Conservation (phyloP, 2,797 vertebrate species). For the Scolopax bukidnonensis region DNA sequence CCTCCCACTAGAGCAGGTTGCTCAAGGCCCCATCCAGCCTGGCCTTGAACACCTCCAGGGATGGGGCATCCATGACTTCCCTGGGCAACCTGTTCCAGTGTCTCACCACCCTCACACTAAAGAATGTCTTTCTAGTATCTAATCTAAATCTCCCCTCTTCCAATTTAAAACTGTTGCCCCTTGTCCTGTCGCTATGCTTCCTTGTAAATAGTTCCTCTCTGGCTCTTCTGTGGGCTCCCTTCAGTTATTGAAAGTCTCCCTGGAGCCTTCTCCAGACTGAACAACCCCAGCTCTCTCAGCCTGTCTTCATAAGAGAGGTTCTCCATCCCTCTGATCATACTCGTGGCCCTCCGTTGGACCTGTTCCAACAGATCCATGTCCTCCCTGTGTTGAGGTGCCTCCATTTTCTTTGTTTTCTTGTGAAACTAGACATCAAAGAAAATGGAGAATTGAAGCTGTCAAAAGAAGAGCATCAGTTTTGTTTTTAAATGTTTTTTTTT, state of each 20-base stretch:
- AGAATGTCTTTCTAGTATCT: background rate
- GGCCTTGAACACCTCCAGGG: background rate
- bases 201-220: background rate
- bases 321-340: background rate
- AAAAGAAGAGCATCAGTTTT: background rate
- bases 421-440: background rate
- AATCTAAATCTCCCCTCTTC: background rate
- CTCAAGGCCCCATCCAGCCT: background rate
- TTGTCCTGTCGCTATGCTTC: background rate
- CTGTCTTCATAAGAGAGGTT: background rate
- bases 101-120: background rate
- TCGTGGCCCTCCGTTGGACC: background rate
- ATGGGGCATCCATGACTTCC: background rate
- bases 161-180: background rate
- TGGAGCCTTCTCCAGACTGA: background rate
- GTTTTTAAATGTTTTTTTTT: background rate
- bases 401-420: too few relatives aligned
- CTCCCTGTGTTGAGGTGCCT: too few relatives aligned
- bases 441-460: background rate
- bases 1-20: background rate
- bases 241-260: background rate
- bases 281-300: background rate
- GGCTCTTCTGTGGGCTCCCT: background rate
- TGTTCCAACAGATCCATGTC: background rate
- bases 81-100: background rate